These are phyloP conservation scores for Andrena trimmerana DNA, from an alignment of 2,888 invertebrate species.

Conservation along the genomic window DNA sequence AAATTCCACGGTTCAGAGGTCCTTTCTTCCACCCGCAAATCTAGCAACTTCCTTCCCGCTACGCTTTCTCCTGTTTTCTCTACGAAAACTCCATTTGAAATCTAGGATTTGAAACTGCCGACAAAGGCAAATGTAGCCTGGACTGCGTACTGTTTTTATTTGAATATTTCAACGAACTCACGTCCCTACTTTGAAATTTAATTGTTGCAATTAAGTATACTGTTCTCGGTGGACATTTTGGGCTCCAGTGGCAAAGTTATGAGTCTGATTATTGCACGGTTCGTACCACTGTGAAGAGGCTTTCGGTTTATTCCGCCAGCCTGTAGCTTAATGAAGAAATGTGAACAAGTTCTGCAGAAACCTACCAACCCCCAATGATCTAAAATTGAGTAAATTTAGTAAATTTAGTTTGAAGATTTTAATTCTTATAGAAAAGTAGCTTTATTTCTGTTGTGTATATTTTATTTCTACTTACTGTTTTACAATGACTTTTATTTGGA, in stretches of 20 bases:
- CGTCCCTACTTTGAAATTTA: background rate
- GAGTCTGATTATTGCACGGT: background rate
- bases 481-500: too few species aligned
- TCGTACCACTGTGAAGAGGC: background rate
- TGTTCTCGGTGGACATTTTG: background rate
- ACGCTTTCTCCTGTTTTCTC: background rate
- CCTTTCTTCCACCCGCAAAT: constrained; percentile 27
- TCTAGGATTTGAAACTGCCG: constrained; percentile 9
- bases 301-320: background rate
- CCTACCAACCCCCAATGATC: too few species aligned
- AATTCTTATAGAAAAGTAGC: too few species aligned
- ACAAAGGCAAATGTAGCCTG: background rate
- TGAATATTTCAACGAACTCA: constrained; percentile 2
- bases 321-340: too few species aligned
- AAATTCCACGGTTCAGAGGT: constrained; percentile 34
- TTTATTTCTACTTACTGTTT: too few species aligned
- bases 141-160: background rate
- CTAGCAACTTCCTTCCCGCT: constrained; percentile 22
- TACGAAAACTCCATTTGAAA: constrained; percentile 16
- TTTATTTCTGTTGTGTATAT: too few species aligned
- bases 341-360: too few species aligned
- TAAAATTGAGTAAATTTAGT: too few species aligned
- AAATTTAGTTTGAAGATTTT: too few species aligned
- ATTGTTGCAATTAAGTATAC: background rate
- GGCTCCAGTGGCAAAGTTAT: background rate